Conservation (phyloP, 53 echinoderm and acorn worm species). For the Mesocentrotus franciscanus region DNA sequence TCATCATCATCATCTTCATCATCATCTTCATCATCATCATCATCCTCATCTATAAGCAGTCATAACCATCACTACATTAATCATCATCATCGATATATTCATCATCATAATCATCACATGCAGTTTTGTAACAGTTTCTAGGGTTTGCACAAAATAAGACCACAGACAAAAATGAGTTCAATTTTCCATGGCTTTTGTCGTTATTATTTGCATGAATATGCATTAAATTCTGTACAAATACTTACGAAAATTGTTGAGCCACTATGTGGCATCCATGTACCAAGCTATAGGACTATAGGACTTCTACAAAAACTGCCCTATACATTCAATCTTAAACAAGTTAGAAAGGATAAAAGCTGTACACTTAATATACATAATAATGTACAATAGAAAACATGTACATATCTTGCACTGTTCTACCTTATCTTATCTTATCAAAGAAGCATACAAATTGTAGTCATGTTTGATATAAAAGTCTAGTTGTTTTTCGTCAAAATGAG, state of each 20-base stretch:
- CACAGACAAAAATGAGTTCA: too few relatives aligned
- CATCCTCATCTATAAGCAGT: too few relatives aligned
- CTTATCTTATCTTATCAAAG: neutral
- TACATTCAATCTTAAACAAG: too few relatives aligned
- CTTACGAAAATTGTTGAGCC: slow-evolving; percentile 39
- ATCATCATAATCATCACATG: too few relatives aligned
- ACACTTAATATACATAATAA: too few relatives aligned
- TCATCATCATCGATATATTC: slow-evolving; percentile 57
- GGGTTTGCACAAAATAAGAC: too few relatives aligned
- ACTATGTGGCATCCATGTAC: slow-evolving; percentile 50
- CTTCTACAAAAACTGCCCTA: neutral
- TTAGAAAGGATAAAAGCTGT: too few relatives aligned
- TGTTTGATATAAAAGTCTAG: neutral
- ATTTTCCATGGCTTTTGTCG: slow-evolving; percentile 47
- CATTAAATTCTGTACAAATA: slow-evolving; percentile 67
- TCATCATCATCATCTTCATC: too few relatives aligned
- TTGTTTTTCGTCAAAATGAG: neutral
- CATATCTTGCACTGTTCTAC: neutral
- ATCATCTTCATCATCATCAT: too few relatives aligned
- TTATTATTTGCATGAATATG: slow-evolving; percentile 72
- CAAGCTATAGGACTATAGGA: neutral
- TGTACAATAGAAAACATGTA: slow-evolving; percentile 23
- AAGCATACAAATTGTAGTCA: neutral
- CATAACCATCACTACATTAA: slow-evolving; percentile 28
- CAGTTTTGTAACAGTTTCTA: too few relatives aligned